Evolutionary conservation across 2,888 invertebrate genomes (phyloP), one percentile per base, ranked within the genome.

Genomic region (Hyles lineata): DNA sequence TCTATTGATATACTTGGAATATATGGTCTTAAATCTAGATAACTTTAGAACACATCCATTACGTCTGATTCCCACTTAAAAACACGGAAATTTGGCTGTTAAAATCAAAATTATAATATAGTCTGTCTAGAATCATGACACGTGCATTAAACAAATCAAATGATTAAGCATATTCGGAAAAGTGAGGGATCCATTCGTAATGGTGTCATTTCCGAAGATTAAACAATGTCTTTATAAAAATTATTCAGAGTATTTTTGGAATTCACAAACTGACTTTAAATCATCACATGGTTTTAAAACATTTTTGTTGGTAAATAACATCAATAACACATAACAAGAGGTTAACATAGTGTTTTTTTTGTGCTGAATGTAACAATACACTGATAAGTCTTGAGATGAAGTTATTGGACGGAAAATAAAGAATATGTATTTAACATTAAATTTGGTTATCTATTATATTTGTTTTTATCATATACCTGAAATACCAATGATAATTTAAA

Each of bases 291-390:
- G 43, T 50, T 21, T 25, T 21, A 67, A 67, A 67, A 7, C 7
- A 43, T 50, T 63, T 9, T 23, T 67, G 67, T 23, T 23, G 43
- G 67, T 23, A 67, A 55, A 67, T 67, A 63, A 35, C 32, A 71
- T 55, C 55, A 71, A 71, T 35, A 52, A 71, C 32, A 71, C 71
- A 62, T 72, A 72, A 67, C 43, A 67, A 67, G 72, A 72, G 55
- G 52, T 55, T 63, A 63, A 72, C n/a, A 62, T 72, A 23, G 43
- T 50, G 15, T 29, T 72, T 72, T 23, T 72, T 67, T 71, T 67
- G 63, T 58, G 35, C 72, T 67, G 72, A 63, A 72, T 72, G 72
- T 72, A 72, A 67, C 58, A 72, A 58, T 70, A 58, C 52, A 6
- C 50, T 69, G 35, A 23, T 60, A 32, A 11, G 1, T n/a, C 7